Evolutionary conservation across 2,113 vertebrate species (phyloP), one percentile per base, ranked within the genome.

Genomic region (Thamnaconus septentrionalis): DNA sequence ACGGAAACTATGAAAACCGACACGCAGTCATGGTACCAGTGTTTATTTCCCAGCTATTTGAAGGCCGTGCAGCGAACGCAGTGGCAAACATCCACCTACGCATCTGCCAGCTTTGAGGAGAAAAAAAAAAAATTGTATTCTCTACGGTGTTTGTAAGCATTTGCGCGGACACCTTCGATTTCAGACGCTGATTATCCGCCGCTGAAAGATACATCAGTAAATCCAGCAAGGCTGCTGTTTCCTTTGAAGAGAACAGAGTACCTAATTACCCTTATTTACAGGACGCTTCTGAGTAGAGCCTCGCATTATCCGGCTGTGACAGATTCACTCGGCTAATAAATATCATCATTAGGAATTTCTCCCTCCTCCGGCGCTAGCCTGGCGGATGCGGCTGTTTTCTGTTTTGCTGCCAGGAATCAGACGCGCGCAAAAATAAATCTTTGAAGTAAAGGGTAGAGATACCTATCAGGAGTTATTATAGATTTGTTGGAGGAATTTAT

Each of bases 381-480:
- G 66, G 50, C 70, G 70, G 82, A 82, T 80, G 68, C 70, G 58
- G 31, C 66, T 64, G 52, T 67, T 79, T 85, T 69, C 64, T 73
- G 66, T 50, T 85, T 79, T 85, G 66, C 69, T 74, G 69, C 77
- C 69, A 63, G 56, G 73, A 84, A 85, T 85, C 76, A 87, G 79
- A 90, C 56, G 62, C 43, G 54, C 40, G 63, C 72, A 84, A 68
- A 85, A 79, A 72, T 51, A 59, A 43, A 66, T 69, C 84, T 91
- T 88, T 92, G 84, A 89, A 88, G 88, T 84, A 68, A 69, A 84
- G 89, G 82, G 76, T 86, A 83, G 59, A 78, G 82, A 78, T 88
- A 75, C 81, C 85, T 79, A 82, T 89, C 76, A 64, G 64, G 66
- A 81, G 56, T 79, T 85, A 83, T 87, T 86, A 84, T 63, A 79